Evolutionary conservation across 2,888 invertebrate genomes (phyloP), one percentile per base, ranked within the genome.

Genomic region (Drosophila koepferae): DNA sequence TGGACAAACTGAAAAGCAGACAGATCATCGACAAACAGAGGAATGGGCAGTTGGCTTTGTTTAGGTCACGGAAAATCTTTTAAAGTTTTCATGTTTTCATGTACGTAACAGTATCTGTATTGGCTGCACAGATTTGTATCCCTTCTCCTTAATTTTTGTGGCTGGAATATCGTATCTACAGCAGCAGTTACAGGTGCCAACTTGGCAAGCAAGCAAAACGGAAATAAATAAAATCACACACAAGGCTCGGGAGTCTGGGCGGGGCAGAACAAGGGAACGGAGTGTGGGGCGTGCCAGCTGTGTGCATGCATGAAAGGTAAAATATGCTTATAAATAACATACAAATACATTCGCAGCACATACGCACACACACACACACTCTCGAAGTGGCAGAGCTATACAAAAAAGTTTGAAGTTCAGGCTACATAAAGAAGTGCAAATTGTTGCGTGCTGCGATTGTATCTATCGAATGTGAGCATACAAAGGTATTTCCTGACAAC

Each of bases 361-460:
- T 43, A 53, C 43, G 23, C 23, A 56, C 41, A 63, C 36, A 49
- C 18, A 59, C 41, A 55, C 20, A 54, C 18, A n/a, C n/a, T n/a
- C 40, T 23, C 28, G 14, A 34, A 12, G 40, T n/a, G 23, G 63
- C 23, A 61, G 48, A 54, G 28, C 36, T 36, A 53, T 38, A 49
- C 60, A 67, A 67, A 62, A 62, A 80, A 74, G 67, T 89, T 89
- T 86, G 86, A 85, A 85, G 85, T 88, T 87, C 75, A 31, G 72
- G 67, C 72, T 72, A 70, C 80, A 88, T 85, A 87, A 89, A 89
- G 86, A 87, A 87, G 90, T 86, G 86, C 86, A 89, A 86, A 86
- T 86, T 86, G 86, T 89, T 86, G 86, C 86, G 90, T 86, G 90
- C 64, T 85, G 77, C 86, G 81, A 85, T 89, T 88, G 79, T 89